phyloP scores from a whole-genome alignment of 1,140 invertebrate genomes.

The Hermetia illucens region DNA sequence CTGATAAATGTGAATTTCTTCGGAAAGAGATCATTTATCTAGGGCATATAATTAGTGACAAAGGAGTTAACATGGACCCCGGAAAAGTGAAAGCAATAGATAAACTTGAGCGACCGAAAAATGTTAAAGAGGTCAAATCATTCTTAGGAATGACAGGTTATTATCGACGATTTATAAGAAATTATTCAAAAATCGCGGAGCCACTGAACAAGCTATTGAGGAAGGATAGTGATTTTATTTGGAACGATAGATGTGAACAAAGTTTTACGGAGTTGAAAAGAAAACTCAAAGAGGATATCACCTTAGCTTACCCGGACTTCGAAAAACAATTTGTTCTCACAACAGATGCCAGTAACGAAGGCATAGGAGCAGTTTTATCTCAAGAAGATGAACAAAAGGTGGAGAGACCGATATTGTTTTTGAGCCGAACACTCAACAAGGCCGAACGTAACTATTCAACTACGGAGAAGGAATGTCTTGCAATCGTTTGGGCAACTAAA shows the following conservation, averaged over 20 bases:
- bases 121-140: slow-evolving; percentile 9
- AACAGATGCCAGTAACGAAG: slow-evolving; percentile 8
- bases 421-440: slow-evolving; percentile 13
- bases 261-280: slow-evolving; percentile 16
- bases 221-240: too few species aligned
- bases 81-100: slow-evolving; percentile 9
- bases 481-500: slow-evolving; percentile 27
- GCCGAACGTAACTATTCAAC: slow-evolving; percentile 16
- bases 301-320: too few species aligned
- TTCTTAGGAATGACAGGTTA: slow-evolving; percentile 10
- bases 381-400: slow-evolving; percentile 7
- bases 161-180: slow-evolving; percentile 9
- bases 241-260: too few species aligned
- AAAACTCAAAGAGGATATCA: too few species aligned
- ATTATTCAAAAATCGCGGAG: slow-evolving; percentile 9
- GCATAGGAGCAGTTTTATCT: slow-evolving; percentile 8
- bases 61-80: slow-evolving; percentile 12
- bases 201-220: neutral
- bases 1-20: slow-evolving; percentile 16
- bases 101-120: slow-evolving; percentile 10
- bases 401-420: slow-evolving; percentile 9
- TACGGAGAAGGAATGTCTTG: slow-evolving; percentile 16
- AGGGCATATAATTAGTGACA: slow-evolving; percentile 12
- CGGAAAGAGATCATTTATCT: slow-evolving; percentile 16
- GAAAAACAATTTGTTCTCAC: slow-evolving; percentile 6